phyloP scores from a whole-genome alignment of 2,113 vertebrate species.

The Bufo bufo region DNA sequence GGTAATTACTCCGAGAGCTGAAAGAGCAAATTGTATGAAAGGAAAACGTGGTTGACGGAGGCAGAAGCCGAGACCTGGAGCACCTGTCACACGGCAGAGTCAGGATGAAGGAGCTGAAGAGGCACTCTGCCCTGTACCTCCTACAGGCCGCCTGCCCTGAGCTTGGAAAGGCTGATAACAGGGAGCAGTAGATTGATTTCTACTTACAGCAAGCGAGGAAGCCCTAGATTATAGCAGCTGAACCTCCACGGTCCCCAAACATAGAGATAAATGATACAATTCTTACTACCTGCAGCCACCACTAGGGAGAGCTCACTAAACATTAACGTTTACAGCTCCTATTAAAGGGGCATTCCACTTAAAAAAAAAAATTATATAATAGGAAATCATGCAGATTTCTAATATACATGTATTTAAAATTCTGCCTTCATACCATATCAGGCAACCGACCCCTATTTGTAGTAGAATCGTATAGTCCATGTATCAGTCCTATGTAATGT shows the following conservation, averaged over 20 bases:
- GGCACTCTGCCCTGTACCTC: neutral
- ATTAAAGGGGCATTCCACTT: too few relatives aligned
- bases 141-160: too few relatives aligned
- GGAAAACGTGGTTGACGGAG: too few relatives aligned
- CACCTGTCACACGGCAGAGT: conserved; percentile 16
- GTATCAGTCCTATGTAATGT: too few relatives aligned
- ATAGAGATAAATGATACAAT: neutral
- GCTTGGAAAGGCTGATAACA: neutral
- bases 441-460: too few relatives aligned
- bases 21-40: conserved; percentile 43
- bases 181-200: neutral
- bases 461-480: too few relatives aligned
- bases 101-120: conserved; percentile 4
- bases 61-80: neutral
- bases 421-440: too few relatives aligned
- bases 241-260: too few relatives aligned
- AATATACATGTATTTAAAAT: too few relatives aligned
- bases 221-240: too few relatives aligned
- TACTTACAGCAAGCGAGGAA: neutral
- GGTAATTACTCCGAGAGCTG: conserved; percentile 37
- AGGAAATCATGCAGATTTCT: too few relatives aligned
- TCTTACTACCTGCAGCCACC: neutral
- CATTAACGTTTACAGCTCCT: neutral
- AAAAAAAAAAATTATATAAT: too few relatives aligned
- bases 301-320: neutral